phyloP scores from a whole-genome alignment of 2,888 invertebrate species.

The Rhogogaster chlorosoma region DNA sequence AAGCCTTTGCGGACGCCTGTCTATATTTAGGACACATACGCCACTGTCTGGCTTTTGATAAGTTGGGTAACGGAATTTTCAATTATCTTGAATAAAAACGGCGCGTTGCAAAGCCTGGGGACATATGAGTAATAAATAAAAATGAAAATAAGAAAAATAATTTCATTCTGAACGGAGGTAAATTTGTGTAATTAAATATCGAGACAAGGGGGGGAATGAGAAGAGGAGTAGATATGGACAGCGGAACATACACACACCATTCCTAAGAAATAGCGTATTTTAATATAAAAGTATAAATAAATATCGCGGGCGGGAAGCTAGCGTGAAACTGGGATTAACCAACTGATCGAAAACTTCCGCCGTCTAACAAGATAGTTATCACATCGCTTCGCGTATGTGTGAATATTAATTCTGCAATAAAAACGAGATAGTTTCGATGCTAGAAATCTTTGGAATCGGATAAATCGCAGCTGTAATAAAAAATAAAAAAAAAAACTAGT shows the following conservation, averaged over 20 bases:
- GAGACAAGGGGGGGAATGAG: background rate
- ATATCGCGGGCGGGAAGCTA: background rate
- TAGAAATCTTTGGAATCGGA: no score
- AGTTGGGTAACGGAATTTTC: background rate
- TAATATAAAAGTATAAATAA: background rate
- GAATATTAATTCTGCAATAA: no score
- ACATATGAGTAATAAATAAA: no score
- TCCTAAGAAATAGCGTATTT: background rate
- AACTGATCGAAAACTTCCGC: constrained; percentile 3
- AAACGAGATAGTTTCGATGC: no score
- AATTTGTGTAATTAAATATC: background rate
- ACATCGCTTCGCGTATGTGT: no score
- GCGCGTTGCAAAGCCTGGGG: background rate
- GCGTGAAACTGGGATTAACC: constrained; percentile 28
- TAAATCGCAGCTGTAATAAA: no score
- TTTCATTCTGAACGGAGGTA: no score
- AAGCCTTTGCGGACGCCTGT: constrained; percentile 4
- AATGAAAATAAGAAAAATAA: no score
- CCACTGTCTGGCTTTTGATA: background rate
- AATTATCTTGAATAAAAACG: background rate
- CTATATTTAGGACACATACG: constrained; percentile 18
- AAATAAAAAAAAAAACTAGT: no score
- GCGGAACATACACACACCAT: background rate
- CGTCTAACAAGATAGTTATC: background rate
- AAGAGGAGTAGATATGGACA: background rate